Conservation (phyloP, 2,888 invertebrate genomes). For the Lasius platythorax region DNA sequence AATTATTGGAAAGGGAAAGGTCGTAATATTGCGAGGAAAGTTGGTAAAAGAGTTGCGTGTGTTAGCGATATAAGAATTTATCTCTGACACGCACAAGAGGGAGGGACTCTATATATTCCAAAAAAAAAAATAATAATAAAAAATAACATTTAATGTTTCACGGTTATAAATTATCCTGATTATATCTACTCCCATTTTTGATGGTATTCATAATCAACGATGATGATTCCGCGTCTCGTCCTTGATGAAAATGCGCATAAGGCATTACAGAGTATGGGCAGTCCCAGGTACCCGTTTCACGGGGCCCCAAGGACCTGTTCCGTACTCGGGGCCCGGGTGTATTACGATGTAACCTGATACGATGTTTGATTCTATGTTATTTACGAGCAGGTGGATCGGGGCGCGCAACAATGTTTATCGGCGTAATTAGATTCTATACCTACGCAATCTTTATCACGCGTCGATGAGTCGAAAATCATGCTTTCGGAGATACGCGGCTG, state of each 20-base stretch:
- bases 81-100: neutral
- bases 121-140: neutral
- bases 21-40: neutral
- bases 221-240: constrained; percentile 38
- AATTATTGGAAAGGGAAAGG: neutral
- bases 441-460: constrained; percentile 70
- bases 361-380: constrained; percentile 78
- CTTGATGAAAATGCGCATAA: constrained; percentile 38
- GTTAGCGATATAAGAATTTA: neutral
- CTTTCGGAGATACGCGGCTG: constrained; percentile 52
- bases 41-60: neutral
- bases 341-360: constrained; percentile 77
- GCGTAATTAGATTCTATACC: constrained; percentile 74
- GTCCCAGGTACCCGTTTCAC: constrained; percentile 38
- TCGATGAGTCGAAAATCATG: constrained; percentile 62
- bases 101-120: neutral
- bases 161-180: constrained; percentile 31
- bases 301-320: constrained; percentile 64
- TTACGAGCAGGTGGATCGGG: constrained; percentile 72
- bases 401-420: constrained; percentile 75
- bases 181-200: constrained; percentile 13
- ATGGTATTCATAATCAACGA: constrained; percentile 39
- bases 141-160: neutral
- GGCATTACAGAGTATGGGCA: constrained; percentile 13
- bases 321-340: constrained; percentile 56